These are phyloP conservation scores for Cathartes aura DNA, from an alignment of 2,113 vertebrate species.

Conservation along the genomic window DNA sequence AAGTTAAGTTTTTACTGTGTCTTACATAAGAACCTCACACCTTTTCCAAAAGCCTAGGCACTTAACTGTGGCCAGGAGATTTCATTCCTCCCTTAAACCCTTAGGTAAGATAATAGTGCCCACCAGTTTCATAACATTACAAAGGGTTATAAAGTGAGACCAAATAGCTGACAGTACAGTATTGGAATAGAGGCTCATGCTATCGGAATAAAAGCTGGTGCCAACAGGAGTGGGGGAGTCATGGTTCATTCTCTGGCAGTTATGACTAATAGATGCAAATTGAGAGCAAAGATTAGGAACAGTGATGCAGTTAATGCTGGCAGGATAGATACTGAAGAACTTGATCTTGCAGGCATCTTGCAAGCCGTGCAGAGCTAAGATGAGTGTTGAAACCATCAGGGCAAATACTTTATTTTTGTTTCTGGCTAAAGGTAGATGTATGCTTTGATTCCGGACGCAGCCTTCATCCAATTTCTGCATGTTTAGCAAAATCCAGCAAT, in stretches of 20 bases:
- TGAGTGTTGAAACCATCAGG: background rate
- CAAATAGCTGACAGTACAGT: background rate
- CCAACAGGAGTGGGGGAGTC: background rate
- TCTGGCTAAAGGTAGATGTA: background rate
- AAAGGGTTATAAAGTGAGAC: background rate
- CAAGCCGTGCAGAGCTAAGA: background rate
- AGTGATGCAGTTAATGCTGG: background rate
- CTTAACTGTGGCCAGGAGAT: background rate
- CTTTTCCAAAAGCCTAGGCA: background rate
- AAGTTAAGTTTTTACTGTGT: background rate
- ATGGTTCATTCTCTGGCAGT: background rate
- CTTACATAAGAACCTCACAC: background rate
- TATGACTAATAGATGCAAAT: conserved; percentile 40
- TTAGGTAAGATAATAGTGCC: background rate
- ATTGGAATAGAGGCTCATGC: background rate
- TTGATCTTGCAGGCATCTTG: background rate
- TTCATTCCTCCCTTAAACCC: background rate
- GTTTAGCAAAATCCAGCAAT: background rate
- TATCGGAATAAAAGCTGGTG: background rate
- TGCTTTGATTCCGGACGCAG: background rate
- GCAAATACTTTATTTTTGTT: background rate
- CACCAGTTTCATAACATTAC: background rate
- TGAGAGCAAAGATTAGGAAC: background rate
- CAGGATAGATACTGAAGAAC: background rate
- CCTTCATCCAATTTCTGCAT: background rate